A percentile compares a stretch with the other conserved stretches of the same genome.
Evolutionary conservation across 2,888 invertebrate species (phyloP).

Genomic region (Cheilosia vulpina): DNA sequence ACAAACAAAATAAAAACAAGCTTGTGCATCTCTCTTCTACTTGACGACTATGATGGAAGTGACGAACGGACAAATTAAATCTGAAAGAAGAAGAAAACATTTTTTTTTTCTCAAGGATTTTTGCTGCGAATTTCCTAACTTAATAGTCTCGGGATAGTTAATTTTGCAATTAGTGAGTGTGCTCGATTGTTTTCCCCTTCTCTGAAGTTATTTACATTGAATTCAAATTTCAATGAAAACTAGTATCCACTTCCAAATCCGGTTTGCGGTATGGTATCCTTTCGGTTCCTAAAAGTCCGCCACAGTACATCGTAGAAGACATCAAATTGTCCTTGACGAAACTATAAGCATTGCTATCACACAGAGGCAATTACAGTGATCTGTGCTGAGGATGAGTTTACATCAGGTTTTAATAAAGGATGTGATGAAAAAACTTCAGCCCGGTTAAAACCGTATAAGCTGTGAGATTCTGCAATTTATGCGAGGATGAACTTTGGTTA

Average conservation of each 20-base stretch:
- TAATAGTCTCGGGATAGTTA: slow-evolving; percentile 12
- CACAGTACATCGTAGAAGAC: no score
- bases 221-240: background rate
- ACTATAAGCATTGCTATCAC: no score
- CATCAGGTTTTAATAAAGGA: background rate
- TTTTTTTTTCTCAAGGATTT: background rate
- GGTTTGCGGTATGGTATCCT: no score
- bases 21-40: background rate
- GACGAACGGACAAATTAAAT: background rate
- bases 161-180: slow-evolving; percentile 10
- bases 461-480: background rate
- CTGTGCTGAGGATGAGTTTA: background rate
- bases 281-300: no score
- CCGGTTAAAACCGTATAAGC: background rate
- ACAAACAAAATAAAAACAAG: background rate
- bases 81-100: background rate
- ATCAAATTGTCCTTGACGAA: no score
- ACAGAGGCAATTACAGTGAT: background rate
- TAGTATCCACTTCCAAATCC: background rate
- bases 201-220: background rate
- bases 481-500: no score
- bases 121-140: background rate
- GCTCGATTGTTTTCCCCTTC: background rate
- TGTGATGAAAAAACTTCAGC: background rate
- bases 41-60: background rate